Evolutionary conservation across 2,113 vertebrate species (phyloP).

Genomic region (Muntiacus reevesi): DNA sequence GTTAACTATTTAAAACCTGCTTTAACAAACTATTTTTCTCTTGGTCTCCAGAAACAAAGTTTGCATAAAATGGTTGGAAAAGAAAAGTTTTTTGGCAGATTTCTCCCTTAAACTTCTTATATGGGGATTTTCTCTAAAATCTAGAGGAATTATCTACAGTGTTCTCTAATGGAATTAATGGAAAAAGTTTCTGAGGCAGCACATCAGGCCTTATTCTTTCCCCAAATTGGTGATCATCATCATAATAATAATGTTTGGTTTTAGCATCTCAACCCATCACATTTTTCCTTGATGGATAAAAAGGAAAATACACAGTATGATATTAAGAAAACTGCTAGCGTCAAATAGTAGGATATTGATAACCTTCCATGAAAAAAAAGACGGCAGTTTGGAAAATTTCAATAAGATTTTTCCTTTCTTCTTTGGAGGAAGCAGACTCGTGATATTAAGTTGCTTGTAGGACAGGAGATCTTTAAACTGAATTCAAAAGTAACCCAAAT

Average conservation of each 20-base stretch:
- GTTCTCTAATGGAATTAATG: background rate
- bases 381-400: background rate
- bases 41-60: constrained; percentile 63
- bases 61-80: constrained; percentile 36
- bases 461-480: constrained; percentile 59
- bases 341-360: background rate
- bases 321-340: background rate
- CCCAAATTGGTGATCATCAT: background rate
- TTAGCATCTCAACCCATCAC: background rate
- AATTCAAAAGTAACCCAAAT: constrained; percentile 54
- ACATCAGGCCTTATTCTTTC: background rate
- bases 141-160: background rate
- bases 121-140: constrained; percentile 50
- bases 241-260: background rate
- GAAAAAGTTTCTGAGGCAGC: constrained; percentile 25
- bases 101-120: constrained; percentile 18
- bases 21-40: constrained; percentile 33
- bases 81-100: constrained; percentile 64
- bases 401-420: background rate
- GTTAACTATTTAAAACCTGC: constrained; percentile 9
- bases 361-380: constrained; percentile 7
- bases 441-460: constrained; percentile 51
- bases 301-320: background rate
- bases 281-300: background rate
- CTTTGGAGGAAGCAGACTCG: constrained; percentile 55